Conservation (phyloP, 1,140 invertebrate species). For the Melanaphis sacchari region DNA sequence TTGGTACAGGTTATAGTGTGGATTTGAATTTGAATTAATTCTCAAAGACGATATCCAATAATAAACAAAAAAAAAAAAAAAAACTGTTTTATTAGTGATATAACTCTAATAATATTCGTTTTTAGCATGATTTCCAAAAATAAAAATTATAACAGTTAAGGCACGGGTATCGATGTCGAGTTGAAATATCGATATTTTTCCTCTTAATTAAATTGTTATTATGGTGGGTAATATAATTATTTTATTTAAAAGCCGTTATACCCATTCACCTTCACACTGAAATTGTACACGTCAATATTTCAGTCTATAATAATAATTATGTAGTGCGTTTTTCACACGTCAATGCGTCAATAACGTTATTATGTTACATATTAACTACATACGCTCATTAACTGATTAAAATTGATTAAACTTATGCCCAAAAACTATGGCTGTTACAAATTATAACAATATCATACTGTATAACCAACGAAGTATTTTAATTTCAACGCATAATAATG, state of each 20-base stretch:
- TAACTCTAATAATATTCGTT: not conserved
- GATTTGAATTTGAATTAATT: not conserved
- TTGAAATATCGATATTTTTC: not conserved
- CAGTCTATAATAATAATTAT: not conserved
- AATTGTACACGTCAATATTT: not conserved
- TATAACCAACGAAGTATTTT: not conserved
- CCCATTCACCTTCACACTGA: not conserved
- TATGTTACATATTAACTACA: not conserved
- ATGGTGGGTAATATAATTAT: not conserved
- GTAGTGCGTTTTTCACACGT: not conserved
- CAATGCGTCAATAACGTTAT: not conserved
- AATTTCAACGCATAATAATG: not conserved
- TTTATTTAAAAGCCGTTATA: not conserved
- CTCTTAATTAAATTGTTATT: not conserved
- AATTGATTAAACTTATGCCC: not conserved
- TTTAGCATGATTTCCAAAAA: not conserved
- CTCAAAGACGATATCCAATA: not conserved
- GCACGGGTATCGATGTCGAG: not conserved
- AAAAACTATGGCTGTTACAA: not conserved
- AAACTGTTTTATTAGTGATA: not conserved
- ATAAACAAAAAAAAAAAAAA: too few species aligned
- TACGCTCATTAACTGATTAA: not conserved
- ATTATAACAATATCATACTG: not conserved
- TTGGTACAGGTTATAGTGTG: too few species aligned
- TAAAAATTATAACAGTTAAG: not conserved